Conservation (phyloP, 2,888 invertebrate species). For the Tenthredo notha region DNA sequence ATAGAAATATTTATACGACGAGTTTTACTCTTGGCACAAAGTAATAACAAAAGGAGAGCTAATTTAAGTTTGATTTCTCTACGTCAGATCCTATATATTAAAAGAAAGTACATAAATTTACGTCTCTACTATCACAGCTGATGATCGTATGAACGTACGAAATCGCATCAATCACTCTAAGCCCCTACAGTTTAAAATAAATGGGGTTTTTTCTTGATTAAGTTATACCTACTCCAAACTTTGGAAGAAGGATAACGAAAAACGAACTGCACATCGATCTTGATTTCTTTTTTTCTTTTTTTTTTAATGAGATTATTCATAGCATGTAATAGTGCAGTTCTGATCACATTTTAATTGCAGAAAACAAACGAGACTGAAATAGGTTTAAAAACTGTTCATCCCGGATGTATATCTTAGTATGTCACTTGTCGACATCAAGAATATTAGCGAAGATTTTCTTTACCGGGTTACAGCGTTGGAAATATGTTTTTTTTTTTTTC, state of each 20-base stretch:
- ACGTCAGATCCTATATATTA: conserved; percentile 2
- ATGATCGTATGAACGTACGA: background rate
- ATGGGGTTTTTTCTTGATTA: background rate
- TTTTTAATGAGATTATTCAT: background rate
- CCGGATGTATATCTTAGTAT: background rate
- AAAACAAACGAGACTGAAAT: background rate
- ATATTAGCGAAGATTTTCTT: background rate
- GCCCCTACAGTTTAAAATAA: background rate
- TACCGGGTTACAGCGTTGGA: background rate
- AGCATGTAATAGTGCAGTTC: background rate
- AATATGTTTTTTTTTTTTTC: background rate
- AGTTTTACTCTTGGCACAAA: conserved; percentile 10
- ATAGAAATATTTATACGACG: background rate
- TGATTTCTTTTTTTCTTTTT: background rate
- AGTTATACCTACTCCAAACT: background rate
- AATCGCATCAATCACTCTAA: background rate
- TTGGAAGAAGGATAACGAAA: background rate
- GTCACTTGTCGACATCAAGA: background rate
- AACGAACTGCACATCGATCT: background rate
- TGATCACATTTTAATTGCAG: background rate
- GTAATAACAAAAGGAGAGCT: conserved; percentile 25
- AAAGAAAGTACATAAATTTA: conserved; percentile 13
- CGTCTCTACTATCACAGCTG: background rate
- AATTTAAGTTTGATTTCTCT: conserved; percentile 1
- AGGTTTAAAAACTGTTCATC: background rate